Base-by-base conservation (phyloP, 2,888 invertebrate species). In the Agriopis aurantiaria region DNA sequence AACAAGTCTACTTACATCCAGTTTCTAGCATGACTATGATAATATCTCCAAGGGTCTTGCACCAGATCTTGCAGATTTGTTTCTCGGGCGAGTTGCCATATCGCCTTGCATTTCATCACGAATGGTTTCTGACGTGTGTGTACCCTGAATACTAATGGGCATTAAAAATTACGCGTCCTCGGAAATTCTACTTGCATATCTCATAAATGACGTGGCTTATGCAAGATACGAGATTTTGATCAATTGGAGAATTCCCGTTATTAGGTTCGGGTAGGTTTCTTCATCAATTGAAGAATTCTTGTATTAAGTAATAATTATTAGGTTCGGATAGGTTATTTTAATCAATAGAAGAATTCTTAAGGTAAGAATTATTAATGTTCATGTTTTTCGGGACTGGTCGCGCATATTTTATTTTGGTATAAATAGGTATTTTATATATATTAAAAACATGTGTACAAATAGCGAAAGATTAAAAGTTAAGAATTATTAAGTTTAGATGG, bases 91-190 rank as follows among this genome's bases (percentile, higher is more conserved):
- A 23, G 43, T 60, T 65, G 65, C 64, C 69, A 60, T 69, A 61
- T 68, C 60, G 23, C 45, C 17, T 55, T 56, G 59, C 14, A 58
- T 69, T 69, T 62, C 69, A 43, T 62, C 69, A 69, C 64, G 61
- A 52, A 7, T 11, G 49, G 5, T 46, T 17, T 65, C 60, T 68
- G 70, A 68, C 58, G 55, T 8, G 46, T 84, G 82, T 85, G 83
- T 80, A 88, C 78, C 85, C 89, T 86, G 92, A 91, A 92, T 92
- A 92, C 86, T 79, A 88, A 91, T 80, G 68, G 74, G 73, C 70
- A 73, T 68, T 82, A 83, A 85, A 85, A 84, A 77, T 75, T 74
- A 78, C 80, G 73, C 78, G 80, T 78, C 80, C 81, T 84, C 84
- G 86, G 89, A 86, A 88, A 90, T 91, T 88, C 88, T 82, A 73